Base-by-base conservation (phyloP, 2,888 invertebrate genomes). In the Sussaba pulchella region DNA sequence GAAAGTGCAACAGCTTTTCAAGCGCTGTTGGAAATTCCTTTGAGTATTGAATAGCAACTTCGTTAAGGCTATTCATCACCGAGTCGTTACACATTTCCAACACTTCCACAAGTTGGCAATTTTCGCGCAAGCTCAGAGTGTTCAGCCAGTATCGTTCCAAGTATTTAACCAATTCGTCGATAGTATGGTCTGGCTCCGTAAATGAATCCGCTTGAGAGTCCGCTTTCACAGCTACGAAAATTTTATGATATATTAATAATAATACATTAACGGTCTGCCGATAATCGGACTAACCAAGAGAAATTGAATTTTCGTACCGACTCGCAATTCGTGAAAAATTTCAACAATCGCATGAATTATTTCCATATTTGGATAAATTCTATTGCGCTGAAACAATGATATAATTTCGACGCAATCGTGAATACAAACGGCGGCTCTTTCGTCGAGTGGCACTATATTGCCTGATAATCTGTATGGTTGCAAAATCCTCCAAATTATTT, bases 111-210 rank as follows among this genome's bases (percentile, higher is more conserved):
- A 88, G 70, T 59, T 88, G 83, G 14, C 83, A 79, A 12, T 71
- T 59, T 6, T 80, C 76, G 14, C 82, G 82, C n/a, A 78, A 69
- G 24, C 75, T 81, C 47, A 88, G 66, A 59, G 84, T 85, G 67
- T 87, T 87, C 26, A 84, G 66, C 88, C 90, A 90, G 79, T 87
- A 89, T 78, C 85, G 87, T 74, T 85, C 82, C 36, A 88, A 82
- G 66, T 87, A 88, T 9, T 86, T 80, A 9, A 83, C 78, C 9
- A 91, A 82, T 71, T 88, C 86, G 43, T 83, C 81, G 21, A 85
- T 81, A 14, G 83, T 82, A 52, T 86, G 84, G 31, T 85, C 77
- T 0, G 69, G 50, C 71, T 87, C 81, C 4, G 67, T 26, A 21
- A 74, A 64, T 31, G 26, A 54, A n/a, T 73, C 63, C 36, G 24